Percentiles rank a stretch among this genome's conserved stretches.
Conservation (phyloP, 2,113 vertebrate genomes). For the Aspidoscelis tigris region DNA sequence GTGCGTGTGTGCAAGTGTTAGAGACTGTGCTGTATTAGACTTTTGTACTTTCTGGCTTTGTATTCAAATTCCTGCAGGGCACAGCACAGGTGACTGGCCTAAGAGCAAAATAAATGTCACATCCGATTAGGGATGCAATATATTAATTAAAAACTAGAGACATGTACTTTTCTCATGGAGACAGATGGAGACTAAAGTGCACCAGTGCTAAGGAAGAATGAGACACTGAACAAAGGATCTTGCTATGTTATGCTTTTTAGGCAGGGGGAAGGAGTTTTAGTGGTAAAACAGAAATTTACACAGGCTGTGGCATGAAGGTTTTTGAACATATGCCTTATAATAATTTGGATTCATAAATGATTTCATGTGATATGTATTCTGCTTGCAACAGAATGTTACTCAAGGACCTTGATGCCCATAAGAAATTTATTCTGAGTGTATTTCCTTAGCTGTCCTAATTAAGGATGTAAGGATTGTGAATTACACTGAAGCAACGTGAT, state of each 20-base stretch:
- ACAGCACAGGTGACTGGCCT: conserved; percentile 5
- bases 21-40: background rate
- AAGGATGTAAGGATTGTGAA: background rate
- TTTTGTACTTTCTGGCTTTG: background rate
- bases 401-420: background rate
- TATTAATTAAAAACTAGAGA: conserved; percentile 6
- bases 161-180: background rate
- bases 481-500: background rate
- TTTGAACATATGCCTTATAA: conserved; percentile 20
- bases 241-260: background rate
- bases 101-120: conserved; percentile 19
- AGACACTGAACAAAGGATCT: background rate
- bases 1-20: background rate
- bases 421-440: too few species aligned
- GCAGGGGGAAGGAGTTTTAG: background rate
- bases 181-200: background rate
- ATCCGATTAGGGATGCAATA: conserved; percentile 1
- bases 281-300: conserved; percentile 2
- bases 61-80: background rate
- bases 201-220: background rate
- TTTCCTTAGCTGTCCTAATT: background rate
- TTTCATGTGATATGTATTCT: background rate
- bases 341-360: background rate
- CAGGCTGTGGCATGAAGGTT: background rate
- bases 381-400: background rate